Evolutionary conservation across 2,113 vertebrate species (phyloP), one percentile per base, ranked within the genome.

Genomic region (Limanda limanda): DNA sequence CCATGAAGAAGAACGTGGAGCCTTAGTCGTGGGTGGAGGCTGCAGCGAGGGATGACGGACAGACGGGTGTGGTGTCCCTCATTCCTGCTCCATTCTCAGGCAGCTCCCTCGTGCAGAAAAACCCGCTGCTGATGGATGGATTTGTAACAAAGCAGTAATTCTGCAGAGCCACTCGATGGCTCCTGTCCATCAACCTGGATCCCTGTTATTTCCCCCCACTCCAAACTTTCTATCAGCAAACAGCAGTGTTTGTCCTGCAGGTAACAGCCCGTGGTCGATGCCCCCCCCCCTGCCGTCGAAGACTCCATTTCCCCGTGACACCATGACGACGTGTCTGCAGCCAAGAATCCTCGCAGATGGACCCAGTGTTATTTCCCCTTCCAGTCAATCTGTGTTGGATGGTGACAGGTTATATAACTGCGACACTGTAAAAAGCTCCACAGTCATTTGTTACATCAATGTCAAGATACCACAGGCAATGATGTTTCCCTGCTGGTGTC

Each of bases 321-420:
- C 61, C 13, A 64, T 42, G 27, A 27, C 59, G 67, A 21, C 40
- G 21, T 74, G 51, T 74, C 60, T 48, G 5, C 65, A 18, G 83
- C 61, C 71, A 70, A 62, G 72, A 76, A 67, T 75, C n/a, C 55
- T 78, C 75, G 77, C 88, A 80, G 81, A 83, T 54, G 85, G 81
- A 67, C 13, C 23, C 9, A 2, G 45, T 25, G 54, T 57, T 66
- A 63, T 72, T 81, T 87, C 78, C 31, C 14, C 47, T 66, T 66
- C 35, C 51, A n/a, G 48, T 84, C 83, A 73, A 18, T 80, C 71
- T 86, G 81, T 85, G 68, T 54, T 74, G 45, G 57, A 71, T 23
- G 55, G 81, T 67, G 73, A 81, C 64, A 78, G 40, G 78, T 79
- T 87, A 0, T 5, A 10, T 76, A 80, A 89, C 72, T 40, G 40